Evolutionary conservation across 2,113 vertebrate genomes (phyloP).

Genomic region (Saccopteryx leptura): DNA sequence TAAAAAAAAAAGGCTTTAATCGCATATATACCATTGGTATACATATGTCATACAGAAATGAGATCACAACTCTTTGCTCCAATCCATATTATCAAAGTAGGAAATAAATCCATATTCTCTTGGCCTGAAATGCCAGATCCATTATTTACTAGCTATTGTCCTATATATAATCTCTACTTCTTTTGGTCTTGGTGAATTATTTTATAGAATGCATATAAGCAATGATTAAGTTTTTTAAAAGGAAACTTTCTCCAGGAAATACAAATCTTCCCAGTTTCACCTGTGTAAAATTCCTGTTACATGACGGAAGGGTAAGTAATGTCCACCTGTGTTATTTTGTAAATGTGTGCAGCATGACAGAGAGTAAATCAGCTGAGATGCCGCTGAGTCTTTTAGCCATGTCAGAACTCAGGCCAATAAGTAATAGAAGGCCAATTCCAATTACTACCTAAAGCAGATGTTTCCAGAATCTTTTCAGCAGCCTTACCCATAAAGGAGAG

Average conservation of each 20-base stretch:
- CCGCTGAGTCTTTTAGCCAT: neutral
- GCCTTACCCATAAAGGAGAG: neutral
- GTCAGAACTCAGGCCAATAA: neutral
- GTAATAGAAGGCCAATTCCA: neutral
- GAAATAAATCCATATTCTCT: neutral
- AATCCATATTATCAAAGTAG: neutral
- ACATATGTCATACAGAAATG: neutral
- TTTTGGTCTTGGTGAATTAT: neutral
- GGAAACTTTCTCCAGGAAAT: neutral
- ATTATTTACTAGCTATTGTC: neutral
- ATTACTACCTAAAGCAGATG: conserved; percentile 11
- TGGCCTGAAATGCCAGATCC: neutral
- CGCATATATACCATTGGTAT: neutral
- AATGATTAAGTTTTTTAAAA: neutral
- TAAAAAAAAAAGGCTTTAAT: neutral
- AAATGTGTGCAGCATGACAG: neutral
- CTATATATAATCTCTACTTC: neutral
- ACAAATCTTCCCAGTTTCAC: neutral
- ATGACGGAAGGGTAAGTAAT: neutral
- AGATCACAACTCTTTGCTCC: neutral
- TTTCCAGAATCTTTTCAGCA: conserved; percentile 20
- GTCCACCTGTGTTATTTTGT: neutral
- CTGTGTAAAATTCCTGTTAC: neutral
- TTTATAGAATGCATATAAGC: neutral
- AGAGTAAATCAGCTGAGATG: neutral